A percentile compares a stretch with the other conserved stretches of the same genome.
These are phyloP conservation scores for Diachasmimorpha longicaudata DNA, from an alignment of 1,140 invertebrate genomes.

Conservation along the genomic window DNA sequence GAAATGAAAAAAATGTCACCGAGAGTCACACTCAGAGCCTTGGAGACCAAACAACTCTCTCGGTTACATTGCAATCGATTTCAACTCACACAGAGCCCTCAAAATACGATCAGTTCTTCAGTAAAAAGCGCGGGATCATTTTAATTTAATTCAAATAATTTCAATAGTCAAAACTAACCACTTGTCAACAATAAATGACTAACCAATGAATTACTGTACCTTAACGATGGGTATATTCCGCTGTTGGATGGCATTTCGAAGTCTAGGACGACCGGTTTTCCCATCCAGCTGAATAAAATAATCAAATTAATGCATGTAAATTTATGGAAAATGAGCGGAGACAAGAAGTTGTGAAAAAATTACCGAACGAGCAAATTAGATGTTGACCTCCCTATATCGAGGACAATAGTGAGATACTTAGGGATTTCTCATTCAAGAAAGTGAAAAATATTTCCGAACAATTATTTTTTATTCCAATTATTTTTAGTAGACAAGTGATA, in stretches of 20 bases:
- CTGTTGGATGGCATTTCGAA: not conserved
- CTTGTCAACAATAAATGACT: not conserved
- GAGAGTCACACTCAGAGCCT: not conserved
- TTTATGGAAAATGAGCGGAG: not conserved
- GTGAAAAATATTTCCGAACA: too few relatives aligned
- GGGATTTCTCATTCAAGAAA: too few relatives aligned
- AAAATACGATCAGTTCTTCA: not conserved
- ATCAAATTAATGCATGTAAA: not conserved
- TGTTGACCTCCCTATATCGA: too few relatives aligned
- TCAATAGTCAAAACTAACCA: not conserved
- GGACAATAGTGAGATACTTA: too few relatives aligned
- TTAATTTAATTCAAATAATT: slow-evolving; percentile 8
- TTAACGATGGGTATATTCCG: not conserved
- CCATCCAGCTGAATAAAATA: slow-evolving; percentile 8
- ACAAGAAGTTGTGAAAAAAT: too few relatives aligned
- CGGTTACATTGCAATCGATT: slow-evolving; percentile 7
- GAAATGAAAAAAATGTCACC: slow-evolving; percentile 3
- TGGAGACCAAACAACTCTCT: not conserved
- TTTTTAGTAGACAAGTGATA: too few relatives aligned
- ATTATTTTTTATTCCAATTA: too few relatives aligned
- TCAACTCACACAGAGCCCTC: not conserved
- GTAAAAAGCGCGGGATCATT: slow-evolving; percentile 21
- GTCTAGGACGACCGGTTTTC: not conserved
- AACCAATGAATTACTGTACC: not conserved
- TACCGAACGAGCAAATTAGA: too few relatives aligned